Percentiles rank a stretch among this genome's conserved stretches.
Evolutionary conservation across 1,140 invertebrate genomes (phyloP).

Genomic region (Hormaphis cornu): DNA sequence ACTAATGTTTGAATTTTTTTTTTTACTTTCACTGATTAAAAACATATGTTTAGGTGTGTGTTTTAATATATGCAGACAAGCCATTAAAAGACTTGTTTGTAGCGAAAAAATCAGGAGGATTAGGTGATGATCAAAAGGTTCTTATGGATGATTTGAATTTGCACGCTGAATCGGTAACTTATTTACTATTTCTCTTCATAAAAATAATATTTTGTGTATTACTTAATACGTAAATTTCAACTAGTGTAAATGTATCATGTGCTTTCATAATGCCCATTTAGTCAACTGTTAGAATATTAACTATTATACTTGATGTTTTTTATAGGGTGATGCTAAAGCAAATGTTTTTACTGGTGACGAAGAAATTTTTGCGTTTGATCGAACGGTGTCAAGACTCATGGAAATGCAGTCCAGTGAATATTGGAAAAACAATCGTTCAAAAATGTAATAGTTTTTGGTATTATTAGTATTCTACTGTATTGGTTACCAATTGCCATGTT

Average conservation of each 20-base stretch:
- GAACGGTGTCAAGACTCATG: constrained; percentile 80
- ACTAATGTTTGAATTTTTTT: neutral
- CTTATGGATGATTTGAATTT: constrained; percentile 92
- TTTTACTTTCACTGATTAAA: neutral
- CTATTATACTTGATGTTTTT: neutral
- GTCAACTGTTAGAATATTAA: neutral
- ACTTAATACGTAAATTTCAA: no score
- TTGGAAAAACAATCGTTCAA: constrained; percentile 55
- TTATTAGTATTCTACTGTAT: neutral
- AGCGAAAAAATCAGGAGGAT: constrained; percentile 24
- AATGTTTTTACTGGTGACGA: constrained; percentile 95
- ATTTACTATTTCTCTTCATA: neutral
- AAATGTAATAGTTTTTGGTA: neutral
- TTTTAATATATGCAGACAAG: constrained; percentile 69
- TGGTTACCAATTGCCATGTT: neutral
- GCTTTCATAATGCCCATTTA: neutral
- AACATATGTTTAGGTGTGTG: constrained; percentile 49
- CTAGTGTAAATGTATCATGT: no score
- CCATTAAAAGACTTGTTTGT: constrained; percentile 66
- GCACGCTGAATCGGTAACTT: constrained; percentile 47
- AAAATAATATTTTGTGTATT: neutral
- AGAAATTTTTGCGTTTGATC: constrained; percentile 92
- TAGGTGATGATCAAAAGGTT: constrained; percentile 47
- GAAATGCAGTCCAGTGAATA: constrained; percentile 94
- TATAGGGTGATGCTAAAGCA: constrained; percentile 57